phyloP scores from a whole-genome alignment of 2,113 vertebrate species.

The Nothoprocta pentlandii region DNA sequence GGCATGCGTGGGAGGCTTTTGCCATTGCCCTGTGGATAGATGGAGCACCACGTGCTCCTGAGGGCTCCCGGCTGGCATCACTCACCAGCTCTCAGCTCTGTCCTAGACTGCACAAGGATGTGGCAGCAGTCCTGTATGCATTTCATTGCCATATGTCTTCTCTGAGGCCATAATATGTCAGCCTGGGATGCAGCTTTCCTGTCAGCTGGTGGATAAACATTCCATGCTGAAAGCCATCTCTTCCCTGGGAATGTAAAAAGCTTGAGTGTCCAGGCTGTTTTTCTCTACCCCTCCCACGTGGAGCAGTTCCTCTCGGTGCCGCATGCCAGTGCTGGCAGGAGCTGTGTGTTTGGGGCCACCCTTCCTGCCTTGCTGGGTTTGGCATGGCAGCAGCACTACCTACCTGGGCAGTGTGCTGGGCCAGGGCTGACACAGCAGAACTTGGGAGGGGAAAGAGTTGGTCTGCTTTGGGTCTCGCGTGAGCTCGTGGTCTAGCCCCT shows the following conservation, averaged over 20 bases:
- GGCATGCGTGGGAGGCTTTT: not conserved
- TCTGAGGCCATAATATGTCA: not conserved
- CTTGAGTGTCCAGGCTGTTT: slow-evolving; percentile 32
- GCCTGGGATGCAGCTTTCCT: not conserved
- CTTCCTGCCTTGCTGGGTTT: not conserved
- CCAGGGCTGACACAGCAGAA: not conserved
- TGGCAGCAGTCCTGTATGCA: not conserved
- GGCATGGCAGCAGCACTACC: not conserved
- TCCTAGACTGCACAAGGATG: not conserved
- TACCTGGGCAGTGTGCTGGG: not conserved
- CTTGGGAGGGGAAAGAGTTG: not conserved
- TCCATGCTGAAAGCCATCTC: not conserved
- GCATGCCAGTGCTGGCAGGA: slow-evolving; percentile 21
- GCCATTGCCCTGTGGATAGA: not conserved
- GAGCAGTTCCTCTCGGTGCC: slow-evolving; percentile 12
- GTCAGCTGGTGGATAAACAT: slow-evolving; percentile 26
- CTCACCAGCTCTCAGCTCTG: not conserved
- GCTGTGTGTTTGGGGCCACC: slow-evolving; percentile 14
- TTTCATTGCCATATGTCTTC: not conserved
- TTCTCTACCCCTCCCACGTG: not conserved
- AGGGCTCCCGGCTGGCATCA: not conserved
- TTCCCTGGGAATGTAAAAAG: slow-evolving; percentile 8
- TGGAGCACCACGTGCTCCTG: not conserved
- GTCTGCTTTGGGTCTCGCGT: not conserved
- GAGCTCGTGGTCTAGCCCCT: not conserved